These are phyloP conservation scores for Tenthredo livida DNA, from an alignment of 2,888 invertebrate species.

Conservation along the genomic window DNA sequence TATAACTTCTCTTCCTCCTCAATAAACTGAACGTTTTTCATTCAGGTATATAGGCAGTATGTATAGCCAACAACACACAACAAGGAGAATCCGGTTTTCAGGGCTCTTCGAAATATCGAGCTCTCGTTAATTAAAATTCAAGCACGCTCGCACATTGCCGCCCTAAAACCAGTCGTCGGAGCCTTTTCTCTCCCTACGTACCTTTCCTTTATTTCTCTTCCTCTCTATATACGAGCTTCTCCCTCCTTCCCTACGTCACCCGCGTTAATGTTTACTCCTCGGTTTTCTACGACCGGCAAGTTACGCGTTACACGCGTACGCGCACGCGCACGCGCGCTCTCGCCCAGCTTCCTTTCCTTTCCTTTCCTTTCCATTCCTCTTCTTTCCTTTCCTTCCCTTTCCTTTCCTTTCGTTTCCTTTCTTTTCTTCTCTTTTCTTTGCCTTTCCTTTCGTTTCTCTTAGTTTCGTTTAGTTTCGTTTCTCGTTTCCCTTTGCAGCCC, in stretches of 20 bases:
- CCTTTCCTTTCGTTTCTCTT: neutral
- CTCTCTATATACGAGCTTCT: neutral
- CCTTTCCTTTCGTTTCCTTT: neutral
- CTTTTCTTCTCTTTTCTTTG: neutral
- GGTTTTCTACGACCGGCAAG: slow-evolving; percentile 5
- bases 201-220: slow-evolving; percentile 15
- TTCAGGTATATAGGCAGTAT: neutral
- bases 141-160: slow-evolving; percentile 46
- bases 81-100: slow-evolving; percentile 40
- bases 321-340: neutral
- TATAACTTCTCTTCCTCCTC: neutral
- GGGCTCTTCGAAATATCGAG: slow-evolving; percentile 37
- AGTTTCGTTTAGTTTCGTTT: neutral
- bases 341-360: neutral
- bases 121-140: slow-evolving; percentile 49
- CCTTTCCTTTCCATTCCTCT: neutral
- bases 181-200: slow-evolving; percentile 10
- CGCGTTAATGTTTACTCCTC: slow-evolving; percentile 13
- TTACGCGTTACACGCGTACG: neutral
- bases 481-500: neutral
- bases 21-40: slow-evolving; percentile 7
- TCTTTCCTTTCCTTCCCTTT: neutral
- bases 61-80: neutral
- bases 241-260: neutral
- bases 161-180: slow-evolving; percentile 45